Evolutionary conservation across 2,797 vertebrate genomes (phyloP).

Genomic region (Yasuhikotakia modesta): DNA sequence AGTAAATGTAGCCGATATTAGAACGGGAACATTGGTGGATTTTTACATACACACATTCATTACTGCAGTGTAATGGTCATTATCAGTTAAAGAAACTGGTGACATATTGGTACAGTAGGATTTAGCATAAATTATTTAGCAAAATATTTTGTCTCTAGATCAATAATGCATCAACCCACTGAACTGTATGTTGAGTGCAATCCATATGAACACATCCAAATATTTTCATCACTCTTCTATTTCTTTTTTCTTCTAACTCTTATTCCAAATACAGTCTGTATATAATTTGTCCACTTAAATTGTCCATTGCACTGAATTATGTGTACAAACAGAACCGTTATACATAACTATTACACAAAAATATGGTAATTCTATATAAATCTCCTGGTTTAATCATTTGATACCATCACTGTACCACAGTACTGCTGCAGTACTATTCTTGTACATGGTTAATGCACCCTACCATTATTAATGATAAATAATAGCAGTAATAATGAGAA

Average conservation of each 20-base stretch:
- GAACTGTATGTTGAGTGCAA: not conserved
- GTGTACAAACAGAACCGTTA: not conserved
- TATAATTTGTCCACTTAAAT: not conserved
- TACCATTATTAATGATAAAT: not conserved
- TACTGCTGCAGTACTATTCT: no score
- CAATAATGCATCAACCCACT: not conserved
- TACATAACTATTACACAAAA: no score
- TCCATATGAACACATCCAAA: not conserved
- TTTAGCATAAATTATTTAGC: not conserved
- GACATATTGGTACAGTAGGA: not conserved
- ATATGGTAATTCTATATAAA: not conserved
- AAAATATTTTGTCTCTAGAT: not conserved
- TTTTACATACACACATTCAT: not conserved
- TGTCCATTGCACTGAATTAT: not conserved
- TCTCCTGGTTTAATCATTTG: no score
- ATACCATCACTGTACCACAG: no score
- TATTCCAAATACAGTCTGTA: not conserved
- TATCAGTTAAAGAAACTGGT: not conserved
- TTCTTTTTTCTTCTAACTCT: not conserved
- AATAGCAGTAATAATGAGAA: not conserved
- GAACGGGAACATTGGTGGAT: not conserved
- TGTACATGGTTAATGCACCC: no score
- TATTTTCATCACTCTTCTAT: not conserved
- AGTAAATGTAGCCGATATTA: not conserved
- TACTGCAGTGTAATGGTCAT: not conserved